phyloP scores from a whole-genome alignment of 2,113 vertebrate species.

The Athene noctua region DNA sequence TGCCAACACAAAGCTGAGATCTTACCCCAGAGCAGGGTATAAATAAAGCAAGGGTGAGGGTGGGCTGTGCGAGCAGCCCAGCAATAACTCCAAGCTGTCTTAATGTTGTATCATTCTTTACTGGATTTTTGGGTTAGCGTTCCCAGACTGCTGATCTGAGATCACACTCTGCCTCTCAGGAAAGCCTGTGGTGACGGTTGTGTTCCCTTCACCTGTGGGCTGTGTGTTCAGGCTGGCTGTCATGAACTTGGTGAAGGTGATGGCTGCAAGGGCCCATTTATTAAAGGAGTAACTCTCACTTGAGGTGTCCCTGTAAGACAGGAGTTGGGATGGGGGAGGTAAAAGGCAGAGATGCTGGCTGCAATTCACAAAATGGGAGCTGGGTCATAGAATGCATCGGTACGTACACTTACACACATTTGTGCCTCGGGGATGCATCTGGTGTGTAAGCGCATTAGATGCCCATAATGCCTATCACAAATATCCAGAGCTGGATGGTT shows the following conservation, averaged over 20 bases:
- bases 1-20: background rate
- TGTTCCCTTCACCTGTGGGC: background rate
- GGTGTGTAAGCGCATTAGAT: rapidly evolving
- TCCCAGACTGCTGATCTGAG: background rate
- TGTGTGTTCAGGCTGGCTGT: background rate
- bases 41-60: background rate
- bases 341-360: background rate
- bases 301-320: background rate
- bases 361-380: background rate
- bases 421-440: rapidly evolving
- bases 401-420: rapidly evolving
- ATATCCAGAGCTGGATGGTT: background rate
- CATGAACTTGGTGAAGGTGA: background rate
- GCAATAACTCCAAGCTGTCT: background rate
- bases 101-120: background rate
- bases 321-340: background rate
- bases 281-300: background rate
- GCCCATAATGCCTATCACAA: background rate
- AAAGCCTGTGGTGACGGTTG: background rate
- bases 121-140: background rate
- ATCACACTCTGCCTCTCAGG: background rate
- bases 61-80: background rate
- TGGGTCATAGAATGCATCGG: rapidly evolving
- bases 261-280: background rate
- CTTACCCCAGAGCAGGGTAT: background rate